These are phyloP conservation scores for Chymomyza caudatula DNA, from an alignment of 2,888 invertebrate genomes.

Conservation along the genomic window DNA sequence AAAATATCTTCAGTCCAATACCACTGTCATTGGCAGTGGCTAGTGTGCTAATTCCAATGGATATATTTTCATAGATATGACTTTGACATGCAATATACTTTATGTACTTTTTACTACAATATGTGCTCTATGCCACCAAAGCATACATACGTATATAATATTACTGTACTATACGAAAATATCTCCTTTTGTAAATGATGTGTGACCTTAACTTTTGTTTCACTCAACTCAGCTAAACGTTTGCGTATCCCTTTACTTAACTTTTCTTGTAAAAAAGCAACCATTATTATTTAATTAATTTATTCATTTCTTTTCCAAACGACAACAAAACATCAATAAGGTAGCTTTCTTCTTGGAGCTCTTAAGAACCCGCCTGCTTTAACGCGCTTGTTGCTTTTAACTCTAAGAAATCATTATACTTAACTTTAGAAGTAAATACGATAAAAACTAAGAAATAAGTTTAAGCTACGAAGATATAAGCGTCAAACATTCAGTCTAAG, in stretches of 20 bases:
- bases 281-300: background rate
- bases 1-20: background rate
- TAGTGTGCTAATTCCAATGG: no score
- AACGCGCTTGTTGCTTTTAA: background rate
- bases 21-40: no score
- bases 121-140: background rate
- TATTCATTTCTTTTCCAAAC: background rate
- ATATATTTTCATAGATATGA: no score
- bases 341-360: background rate
- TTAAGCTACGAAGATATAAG: no score
- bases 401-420: background rate
- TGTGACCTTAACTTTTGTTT: slow-evolving; percentile 6
- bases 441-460: no score
- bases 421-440: no score
- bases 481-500: no score
- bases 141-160: slow-evolving; percentile 17
- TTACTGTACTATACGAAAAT: slow-evolving; percentile 35
- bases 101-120: background rate
- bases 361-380: background rate
- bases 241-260: background rate
- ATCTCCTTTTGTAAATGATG: slow-evolving; percentile 19
- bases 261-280: background rate
- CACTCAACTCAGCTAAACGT: background rate
- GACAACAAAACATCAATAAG: background rate
- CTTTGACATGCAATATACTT: background rate